These are phyloP conservation scores for Drosophila lutescens DNA, from an alignment of 2,888 invertebrate genomes.

Conservation along the genomic window DNA sequence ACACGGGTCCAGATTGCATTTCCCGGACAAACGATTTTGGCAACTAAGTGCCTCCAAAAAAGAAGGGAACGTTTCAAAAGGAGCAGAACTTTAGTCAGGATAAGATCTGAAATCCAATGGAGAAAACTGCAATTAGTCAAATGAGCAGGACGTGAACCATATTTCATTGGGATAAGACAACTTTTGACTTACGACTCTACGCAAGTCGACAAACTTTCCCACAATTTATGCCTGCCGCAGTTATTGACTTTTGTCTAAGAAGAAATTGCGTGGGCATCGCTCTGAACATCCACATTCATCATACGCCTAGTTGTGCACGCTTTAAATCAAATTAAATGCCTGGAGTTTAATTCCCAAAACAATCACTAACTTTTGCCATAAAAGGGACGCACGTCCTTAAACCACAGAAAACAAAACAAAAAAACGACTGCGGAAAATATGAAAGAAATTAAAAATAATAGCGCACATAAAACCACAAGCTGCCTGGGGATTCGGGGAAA, in stretches of 20 bases:
- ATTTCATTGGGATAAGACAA: slow-evolving; percentile 37
- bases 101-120: slow-evolving; percentile 18
- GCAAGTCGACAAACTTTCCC: slow-evolving; percentile 15
- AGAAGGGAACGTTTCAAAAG: slow-evolving; percentile 23
- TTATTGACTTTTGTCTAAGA: slow-evolving; percentile 37
- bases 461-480: slow-evolving; percentile 33
- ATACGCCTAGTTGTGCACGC: slow-evolving; percentile 39
- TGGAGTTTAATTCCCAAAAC: slow-evolving; percentile 47
- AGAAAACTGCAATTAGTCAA: slow-evolving; percentile 43
- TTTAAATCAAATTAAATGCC: slow-evolving; percentile 63
- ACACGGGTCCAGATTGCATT: slow-evolving; percentile 47
- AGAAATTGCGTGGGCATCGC: slow-evolving; percentile 27
- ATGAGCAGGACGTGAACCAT: slow-evolving; percentile 43
- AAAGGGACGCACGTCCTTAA: slow-evolving; percentile 19
- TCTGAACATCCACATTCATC: slow-evolving; percentile 37
- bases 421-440: slow-evolving; percentile 50
- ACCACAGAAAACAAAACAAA: no score
- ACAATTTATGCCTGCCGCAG: slow-evolving; percentile 55
- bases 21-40: slow-evolving; percentile 32
- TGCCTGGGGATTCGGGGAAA: slow-evolving; percentile 54
- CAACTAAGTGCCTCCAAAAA: slow-evolving; percentile 25
- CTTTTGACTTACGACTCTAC: slow-evolving; percentile 31
- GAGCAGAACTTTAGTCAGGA: slow-evolving; percentile 1
- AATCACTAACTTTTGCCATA: slow-evolving; percentile 51
- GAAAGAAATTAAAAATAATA: slow-evolving; percentile 62